phyloP scores from a whole-genome alignment of 2,797 vertebrate species.

The Mallotus villosus region DNA sequence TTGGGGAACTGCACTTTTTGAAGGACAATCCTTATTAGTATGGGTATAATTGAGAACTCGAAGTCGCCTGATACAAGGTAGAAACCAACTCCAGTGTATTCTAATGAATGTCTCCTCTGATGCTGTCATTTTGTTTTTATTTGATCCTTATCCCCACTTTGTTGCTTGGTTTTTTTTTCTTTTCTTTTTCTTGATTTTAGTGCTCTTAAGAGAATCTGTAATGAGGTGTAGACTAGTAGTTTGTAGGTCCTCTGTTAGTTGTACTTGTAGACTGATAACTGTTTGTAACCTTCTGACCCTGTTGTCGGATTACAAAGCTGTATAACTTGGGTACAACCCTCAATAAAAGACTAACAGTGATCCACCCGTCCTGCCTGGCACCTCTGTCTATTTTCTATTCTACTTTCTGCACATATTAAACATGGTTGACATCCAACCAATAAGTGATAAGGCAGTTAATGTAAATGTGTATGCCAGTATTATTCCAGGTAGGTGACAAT shows the following conservation, averaged over 20 bases:
- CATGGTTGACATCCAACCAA: too few relatives aligned
- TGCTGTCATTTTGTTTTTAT: conserved; percentile 74
- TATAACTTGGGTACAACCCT: conserved; percentile 85
- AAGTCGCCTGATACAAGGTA: conserved; percentile 76
- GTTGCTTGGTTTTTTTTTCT: conserved; percentile 78
- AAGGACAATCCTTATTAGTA: conserved; percentile 87
- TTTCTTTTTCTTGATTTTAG: conserved; percentile 68
- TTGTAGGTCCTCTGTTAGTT: conserved; percentile 82
- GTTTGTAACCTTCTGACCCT: conserved; percentile 80
- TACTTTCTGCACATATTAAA: not conserved
- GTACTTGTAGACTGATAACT: conserved; percentile 83
- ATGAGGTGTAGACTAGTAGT: conserved; percentile 77
- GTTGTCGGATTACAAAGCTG: conserved; percentile 80
- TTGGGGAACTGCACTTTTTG: conserved; percentile 83
- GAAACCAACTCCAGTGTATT: conserved; percentile 79
- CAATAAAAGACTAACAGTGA: conserved; percentile 82
- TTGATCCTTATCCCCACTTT: conserved; percentile 66
- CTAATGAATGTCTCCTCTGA: conserved; percentile 82
- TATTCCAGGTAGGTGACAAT: too few relatives aligned
- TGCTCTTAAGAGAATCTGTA: conserved; percentile 81
- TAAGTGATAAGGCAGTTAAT: too few relatives aligned
- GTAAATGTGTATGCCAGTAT: too few relatives aligned
- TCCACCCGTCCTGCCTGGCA: not conserved
- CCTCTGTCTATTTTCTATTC: not conserved
- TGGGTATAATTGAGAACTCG: conserved; percentile 74